Conservation (phyloP, 2,888 invertebrate species). For the Hipparchia sbordonii region DNA sequence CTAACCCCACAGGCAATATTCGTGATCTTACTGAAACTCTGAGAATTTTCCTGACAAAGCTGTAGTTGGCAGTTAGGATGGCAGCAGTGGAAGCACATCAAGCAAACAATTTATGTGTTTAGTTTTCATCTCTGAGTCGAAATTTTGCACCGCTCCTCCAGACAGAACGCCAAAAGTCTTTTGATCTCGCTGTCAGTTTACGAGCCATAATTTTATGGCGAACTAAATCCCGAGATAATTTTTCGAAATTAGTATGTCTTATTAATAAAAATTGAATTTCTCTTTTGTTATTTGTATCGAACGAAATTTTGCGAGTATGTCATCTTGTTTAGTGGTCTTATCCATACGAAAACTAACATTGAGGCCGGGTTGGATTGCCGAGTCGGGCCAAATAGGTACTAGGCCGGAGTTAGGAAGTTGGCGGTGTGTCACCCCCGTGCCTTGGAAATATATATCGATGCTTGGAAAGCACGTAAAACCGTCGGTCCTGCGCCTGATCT, state of each 20-base stretch:
- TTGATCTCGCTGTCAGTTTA: slow-evolving; percentile 20
- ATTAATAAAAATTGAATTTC: neutral
- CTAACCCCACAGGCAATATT: no score
- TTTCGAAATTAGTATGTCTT: slow-evolving; percentile 9
- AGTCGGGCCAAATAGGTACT: no score
- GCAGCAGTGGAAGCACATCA: neutral
- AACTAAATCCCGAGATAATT: slow-evolving; percentile 16
- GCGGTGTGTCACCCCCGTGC: no score
- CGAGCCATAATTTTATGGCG: slow-evolving; percentile 17
- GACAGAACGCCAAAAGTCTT: slow-evolving; percentile 15
- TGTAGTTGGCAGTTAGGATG: neutral
- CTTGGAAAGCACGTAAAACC: no score
- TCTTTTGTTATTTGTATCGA: slow-evolving; percentile 11
- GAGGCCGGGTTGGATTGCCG: no score
- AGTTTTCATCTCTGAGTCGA: neutral
- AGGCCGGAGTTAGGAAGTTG: no score
- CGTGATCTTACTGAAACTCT: no score
- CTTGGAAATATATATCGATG: no score
- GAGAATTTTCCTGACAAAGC: no score
- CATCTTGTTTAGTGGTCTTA: neutral
- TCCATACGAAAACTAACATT: no score
- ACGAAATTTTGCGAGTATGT: neutral
- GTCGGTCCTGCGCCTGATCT: no score
- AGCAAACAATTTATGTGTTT: neutral
- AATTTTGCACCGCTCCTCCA: slow-evolving; percentile 2